phyloP scores from a whole-genome alignment of 2,797 vertebrate species.

The Rhabdomys pumilio region DNA sequence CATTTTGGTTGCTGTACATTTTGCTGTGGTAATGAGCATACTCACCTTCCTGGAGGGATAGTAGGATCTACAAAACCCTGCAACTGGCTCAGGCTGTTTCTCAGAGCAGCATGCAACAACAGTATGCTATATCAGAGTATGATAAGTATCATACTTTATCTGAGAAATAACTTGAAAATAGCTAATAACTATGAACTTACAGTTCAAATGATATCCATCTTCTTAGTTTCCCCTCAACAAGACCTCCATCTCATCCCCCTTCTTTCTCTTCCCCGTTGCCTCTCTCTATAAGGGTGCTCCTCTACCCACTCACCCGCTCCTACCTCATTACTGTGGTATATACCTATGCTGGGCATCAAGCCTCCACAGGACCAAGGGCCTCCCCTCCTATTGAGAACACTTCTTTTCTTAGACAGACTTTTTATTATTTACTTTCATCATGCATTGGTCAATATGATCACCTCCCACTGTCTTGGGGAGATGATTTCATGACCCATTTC shows the following conservation, averaged over 20 bases:
- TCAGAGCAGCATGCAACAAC: fast-evolving
- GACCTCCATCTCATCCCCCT: neutral
- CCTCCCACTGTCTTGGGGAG: neutral
- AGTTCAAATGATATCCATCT: neutral
- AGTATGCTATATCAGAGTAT: neutral
- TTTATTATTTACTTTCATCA: neutral
- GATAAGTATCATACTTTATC: neutral
- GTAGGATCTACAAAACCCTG: neutral
- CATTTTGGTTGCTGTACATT: neutral
- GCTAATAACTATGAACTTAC: neutral
- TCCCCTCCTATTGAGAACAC: neutral
- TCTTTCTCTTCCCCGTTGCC: neutral
- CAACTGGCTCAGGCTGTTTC: neutral
- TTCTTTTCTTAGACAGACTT: neutral
- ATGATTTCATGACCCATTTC: neutral
- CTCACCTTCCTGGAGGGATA: neutral
- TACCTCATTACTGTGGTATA: neutral
- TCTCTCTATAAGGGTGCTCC: neutral
- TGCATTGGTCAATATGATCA: neutral
- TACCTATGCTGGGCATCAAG: neutral
- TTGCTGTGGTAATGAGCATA: neutral
- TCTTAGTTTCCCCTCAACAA: neutral
- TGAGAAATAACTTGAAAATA: neutral
- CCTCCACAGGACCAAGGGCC: neutral
- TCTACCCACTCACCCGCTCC: neutral